phyloP scores from a whole-genome alignment of 2,113 vertebrate species.

The Furnarius figulus region DNA sequence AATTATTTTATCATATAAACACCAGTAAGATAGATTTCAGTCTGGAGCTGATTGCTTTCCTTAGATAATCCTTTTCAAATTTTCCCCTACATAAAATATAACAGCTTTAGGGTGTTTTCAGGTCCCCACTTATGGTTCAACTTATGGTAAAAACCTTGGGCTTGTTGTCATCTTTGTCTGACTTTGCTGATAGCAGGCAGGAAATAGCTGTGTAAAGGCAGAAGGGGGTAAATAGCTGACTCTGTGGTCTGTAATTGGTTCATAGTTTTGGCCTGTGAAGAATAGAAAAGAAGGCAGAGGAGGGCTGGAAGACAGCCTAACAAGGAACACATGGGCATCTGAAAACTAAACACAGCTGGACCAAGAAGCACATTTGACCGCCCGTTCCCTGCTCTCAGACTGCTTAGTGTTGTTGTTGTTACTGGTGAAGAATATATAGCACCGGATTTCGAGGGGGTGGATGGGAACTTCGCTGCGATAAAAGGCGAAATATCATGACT shows the following conservation, averaged over 20 bases:
- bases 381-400: slow-evolving; percentile 23
- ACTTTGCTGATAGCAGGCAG: slow-evolving; percentile 76
- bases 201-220: slow-evolving; percentile 77
- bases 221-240: slow-evolving; percentile 69
- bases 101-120: slow-evolving; percentile 61
- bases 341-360: slow-evolving; percentile 77
- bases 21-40: slow-evolving; percentile 65
- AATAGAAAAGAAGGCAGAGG: slow-evolving; percentile 67
- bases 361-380: slow-evolving; percentile 25
- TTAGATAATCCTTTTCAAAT: slow-evolving; percentile 68
- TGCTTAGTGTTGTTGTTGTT: slow-evolving; percentile 43
- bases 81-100: slow-evolving; percentile 66
- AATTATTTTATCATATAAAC: slow-evolving; percentile 75
- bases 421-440: slow-evolving; percentile 47
- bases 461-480: slow-evolving; percentile 38
- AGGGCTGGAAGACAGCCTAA: slow-evolving; percentile 72
- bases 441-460: slow-evolving; percentile 48
- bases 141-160: slow-evolving; percentile 62
- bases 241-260: slow-evolving; percentile 81
- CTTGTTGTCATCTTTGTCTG: slow-evolving; percentile 66
- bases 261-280: slow-evolving; percentile 72
- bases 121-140: slow-evolving; percentile 51
- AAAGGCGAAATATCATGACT: slow-evolving; percentile 55
- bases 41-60: slow-evolving; percentile 57
- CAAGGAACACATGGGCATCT: slow-evolving; percentile 77